These are phyloP conservation scores for Zalophus californianus DNA, from an alignment of 2,797 vertebrate species.

Conservation along the genomic window DNA sequence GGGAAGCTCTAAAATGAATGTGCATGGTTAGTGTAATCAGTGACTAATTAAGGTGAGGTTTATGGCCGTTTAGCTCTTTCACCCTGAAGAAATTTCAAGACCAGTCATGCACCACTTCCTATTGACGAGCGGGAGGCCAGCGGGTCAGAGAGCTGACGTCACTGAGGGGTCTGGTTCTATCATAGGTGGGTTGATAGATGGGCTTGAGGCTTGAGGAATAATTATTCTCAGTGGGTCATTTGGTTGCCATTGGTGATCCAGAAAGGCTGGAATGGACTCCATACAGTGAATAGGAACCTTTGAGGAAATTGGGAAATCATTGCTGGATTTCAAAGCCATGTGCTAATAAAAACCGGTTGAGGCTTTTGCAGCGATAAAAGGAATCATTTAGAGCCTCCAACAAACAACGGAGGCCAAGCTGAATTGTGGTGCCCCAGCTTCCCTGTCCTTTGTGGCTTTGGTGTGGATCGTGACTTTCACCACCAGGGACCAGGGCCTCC, in stretches of 20 bases:
- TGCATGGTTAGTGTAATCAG: conserved; percentile 78
- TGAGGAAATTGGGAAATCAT: background rate
- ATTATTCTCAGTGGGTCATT: conserved; percentile 38
- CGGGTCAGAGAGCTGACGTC: background rate
- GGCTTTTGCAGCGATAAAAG: background rate
- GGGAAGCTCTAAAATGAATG: conserved; percentile 76
- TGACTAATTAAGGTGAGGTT: conserved; percentile 76
- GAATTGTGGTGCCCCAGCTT: background rate
- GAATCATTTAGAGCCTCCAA: background rate
- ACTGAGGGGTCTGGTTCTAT: conserved; percentile 23
- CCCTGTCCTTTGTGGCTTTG: background rate
- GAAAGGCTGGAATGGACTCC: conserved; percentile 37
- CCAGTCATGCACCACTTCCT: conserved; percentile 3
- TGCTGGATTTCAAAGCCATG: conserved; percentile 25
- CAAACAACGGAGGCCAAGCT: background rate
- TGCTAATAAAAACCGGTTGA: background rate
- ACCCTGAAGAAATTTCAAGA: conserved; percentile 66
- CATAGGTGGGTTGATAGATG: background rate
- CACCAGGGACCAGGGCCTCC: background rate
- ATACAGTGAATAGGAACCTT: background rate
- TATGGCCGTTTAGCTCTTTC: conserved; percentile 60
- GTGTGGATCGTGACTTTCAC: background rate
- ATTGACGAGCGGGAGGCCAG: background rate
- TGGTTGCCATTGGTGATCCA: conserved; percentile 37
- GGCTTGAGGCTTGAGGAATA: conserved; percentile 29